Percentiles rank a stretch among this genome's conserved stretches.
Evolutionary conservation across 2,888 invertebrate species (phyloP).

Genomic region (Apamea monoglypha): DNA sequence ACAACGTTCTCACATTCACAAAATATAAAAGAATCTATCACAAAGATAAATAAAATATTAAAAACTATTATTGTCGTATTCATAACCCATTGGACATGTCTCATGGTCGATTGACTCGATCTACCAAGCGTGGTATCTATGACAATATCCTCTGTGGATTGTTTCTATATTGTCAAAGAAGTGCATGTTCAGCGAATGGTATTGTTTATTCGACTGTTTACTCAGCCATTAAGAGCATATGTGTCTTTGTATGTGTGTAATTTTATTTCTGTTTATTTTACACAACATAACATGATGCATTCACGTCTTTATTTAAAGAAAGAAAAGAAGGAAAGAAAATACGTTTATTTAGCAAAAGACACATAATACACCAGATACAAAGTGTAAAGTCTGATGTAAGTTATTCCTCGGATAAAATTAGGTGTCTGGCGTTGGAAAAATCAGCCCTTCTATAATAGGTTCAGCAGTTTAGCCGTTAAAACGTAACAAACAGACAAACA

Average conservation of each 20-base stretch:
- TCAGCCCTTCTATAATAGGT: neutral
- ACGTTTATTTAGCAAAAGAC: too few species aligned
- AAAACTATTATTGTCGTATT: neutral
- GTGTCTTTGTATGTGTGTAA: neutral
- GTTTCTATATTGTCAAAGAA: neutral
- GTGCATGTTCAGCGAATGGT: neutral
- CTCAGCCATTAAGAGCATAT: neutral
- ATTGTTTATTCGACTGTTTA: neutral
- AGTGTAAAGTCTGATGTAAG: too few species aligned
- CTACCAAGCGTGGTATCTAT: slow-evolving; percentile 20
- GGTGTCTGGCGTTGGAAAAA: too few species aligned
- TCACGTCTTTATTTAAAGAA: too few species aligned
- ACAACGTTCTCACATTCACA: too few species aligned
- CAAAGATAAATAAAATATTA: too few species aligned
- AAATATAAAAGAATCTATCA: too few species aligned
- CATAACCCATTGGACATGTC: slow-evolving; percentile 18
- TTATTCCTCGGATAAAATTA: too few species aligned
- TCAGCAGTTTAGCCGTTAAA: neutral
- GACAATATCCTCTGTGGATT: neutral
- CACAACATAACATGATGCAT: too few species aligned
- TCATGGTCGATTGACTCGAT: slow-evolving; percentile 5
- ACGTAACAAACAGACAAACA: neutral
- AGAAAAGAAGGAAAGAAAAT: too few species aligned
- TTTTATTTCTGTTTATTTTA: too few species aligned
- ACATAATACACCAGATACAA: too few species aligned